A percentile compares a stretch with the other conserved stretches of the same genome.
These are phyloP conservation scores for Volucella bombylans DNA, from an alignment of 2,888 invertebrate genomes.

Conservation along the genomic window DNA sequence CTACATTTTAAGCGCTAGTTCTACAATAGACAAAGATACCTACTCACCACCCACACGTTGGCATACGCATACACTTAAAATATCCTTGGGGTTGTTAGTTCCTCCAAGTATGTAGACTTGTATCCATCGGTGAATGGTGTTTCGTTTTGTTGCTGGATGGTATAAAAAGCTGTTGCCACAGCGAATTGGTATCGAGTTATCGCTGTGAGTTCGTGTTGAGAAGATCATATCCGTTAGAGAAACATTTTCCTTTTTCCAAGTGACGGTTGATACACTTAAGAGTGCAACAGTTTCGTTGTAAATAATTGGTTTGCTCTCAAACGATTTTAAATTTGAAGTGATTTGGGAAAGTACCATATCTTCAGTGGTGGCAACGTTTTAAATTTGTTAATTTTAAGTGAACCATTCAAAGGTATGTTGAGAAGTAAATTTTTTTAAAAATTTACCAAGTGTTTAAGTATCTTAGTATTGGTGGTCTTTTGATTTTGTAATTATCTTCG, in stretches of 20 bases:
- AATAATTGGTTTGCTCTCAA: conserved; percentile 20
- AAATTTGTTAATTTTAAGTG: neutral
- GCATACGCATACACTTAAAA: conserved; percentile 41
- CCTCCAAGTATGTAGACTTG: conserved; percentile 7
- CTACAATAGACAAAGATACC: conserved; percentile 23
- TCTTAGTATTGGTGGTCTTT: no score
- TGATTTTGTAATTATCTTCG: no score
- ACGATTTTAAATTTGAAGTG: no score
- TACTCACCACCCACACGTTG: conserved; percentile 40
- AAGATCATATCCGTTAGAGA: conserved; percentile 56
- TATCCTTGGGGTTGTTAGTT: conserved; percentile 40
- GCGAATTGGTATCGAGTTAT: conserved; percentile 62
- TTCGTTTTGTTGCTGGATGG: conserved; percentile 60
- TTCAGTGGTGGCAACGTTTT: neutral
- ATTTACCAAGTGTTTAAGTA: neutral
- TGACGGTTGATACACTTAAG: conserved; percentile 35
- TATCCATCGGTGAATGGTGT: conserved; percentile 24
- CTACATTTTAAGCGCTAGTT: conserved; percentile 26
- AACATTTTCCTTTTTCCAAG: conserved; percentile 15
- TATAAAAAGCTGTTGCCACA: conserved; percentile 66
- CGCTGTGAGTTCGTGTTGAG: conserved; percentile 63
- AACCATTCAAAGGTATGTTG: neutral
- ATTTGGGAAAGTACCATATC: no score
- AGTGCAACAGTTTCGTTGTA: conserved; percentile 4
- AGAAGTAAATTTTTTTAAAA: neutral